Evolutionary conservation across 2,797 vertebrate species (phyloP), one percentile per base, ranked within the genome.

Genomic region (Xiphophorus birchmanni): DNA sequence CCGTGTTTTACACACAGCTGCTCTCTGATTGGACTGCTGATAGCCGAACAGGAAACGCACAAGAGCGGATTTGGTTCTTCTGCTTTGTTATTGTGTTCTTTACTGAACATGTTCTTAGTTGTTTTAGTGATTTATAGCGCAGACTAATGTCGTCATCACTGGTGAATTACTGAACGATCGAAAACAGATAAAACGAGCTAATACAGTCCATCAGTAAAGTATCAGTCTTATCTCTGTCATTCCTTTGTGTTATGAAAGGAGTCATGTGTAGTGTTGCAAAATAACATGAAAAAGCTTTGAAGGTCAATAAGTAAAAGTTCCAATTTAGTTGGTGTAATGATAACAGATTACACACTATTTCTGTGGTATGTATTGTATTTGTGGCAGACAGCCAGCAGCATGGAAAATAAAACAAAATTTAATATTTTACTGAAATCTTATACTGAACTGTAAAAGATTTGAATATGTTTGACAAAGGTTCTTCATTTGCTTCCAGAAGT

Each of bases 401-500:
- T 44, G 23, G 63, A 7, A 58, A 52, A 29, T 17, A n/a, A 13
- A 13, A 2, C 2, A 12, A 76, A 23, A 17, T 18, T 21, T 71
- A 6, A 80, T 3, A 18, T 80, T 74, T 74, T n/a, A 44, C 15
- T 76, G 1, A 44, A 72, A 29, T 4, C 15, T 4, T 29, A 40
- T 52, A 5, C 17, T n/a, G 4, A 63, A 7, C 2, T 26, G 3
- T 15, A 6, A 12, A 29, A 40, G 71, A 9, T 75, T 72, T 35
- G 15, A 9, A 40, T 0, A 15, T 17, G 11, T 60, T 21, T 44
- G 1, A 37, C 37, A n/a, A 3, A 65, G 47, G 2, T 37, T 74
- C 45, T 76, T 79, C 26, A 8, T 35, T 40, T 88, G 72, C 85
- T 89, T 80, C 45, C 88, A 93, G 92, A 79, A 0, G 60, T 47